Evolutionary conservation across 2,888 invertebrate species (phyloP).

Genomic region (Anaspis maculata): DNA sequence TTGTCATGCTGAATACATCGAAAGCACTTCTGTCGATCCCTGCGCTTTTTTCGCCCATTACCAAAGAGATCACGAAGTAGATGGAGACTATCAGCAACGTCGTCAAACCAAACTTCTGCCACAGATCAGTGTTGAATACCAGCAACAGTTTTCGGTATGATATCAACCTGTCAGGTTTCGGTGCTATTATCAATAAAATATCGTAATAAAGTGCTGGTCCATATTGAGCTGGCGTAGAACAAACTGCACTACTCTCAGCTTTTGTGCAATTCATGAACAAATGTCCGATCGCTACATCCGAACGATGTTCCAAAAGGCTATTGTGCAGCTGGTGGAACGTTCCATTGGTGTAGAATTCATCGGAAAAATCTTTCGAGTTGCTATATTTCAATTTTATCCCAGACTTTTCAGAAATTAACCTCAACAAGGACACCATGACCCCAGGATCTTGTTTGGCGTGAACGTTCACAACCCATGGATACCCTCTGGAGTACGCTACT

Average conservation of each 20-base stretch:
- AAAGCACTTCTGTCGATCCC: neutral
- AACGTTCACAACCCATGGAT: too few species aligned
- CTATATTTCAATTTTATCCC: too few species aligned
- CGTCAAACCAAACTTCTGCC: neutral
- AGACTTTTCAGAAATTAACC: too few species aligned
- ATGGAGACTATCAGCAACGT: neutral
- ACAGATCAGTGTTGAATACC: neutral
- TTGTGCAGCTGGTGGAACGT: neutral
- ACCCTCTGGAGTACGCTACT: too few species aligned
- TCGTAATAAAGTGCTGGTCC: slow-evolving; percentile 18
- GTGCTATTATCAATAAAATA: slow-evolving; percentile 5
- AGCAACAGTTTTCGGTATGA: slow-evolving; percentile 14
- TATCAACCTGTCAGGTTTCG: slow-evolving; percentile 9
- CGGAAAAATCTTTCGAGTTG: too few species aligned
- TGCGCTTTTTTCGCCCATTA: neutral
- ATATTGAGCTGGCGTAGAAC: slow-evolving; percentile 2
- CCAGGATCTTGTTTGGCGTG: too few species aligned
- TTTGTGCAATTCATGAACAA: slow-evolving; percentile 20
- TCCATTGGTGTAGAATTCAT: slow-evolving; percentile 1
- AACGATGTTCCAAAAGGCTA: neutral
- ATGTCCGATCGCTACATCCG: slow-evolving; percentile 18
- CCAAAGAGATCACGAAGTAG: neutral
- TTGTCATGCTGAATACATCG: neutral
- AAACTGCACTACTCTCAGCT: too few species aligned
- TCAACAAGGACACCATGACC: too few species aligned